phyloP scores from a whole-genome alignment of 2,797 vertebrate genomes.

The Phrynocephalus vlangalii region DNA sequence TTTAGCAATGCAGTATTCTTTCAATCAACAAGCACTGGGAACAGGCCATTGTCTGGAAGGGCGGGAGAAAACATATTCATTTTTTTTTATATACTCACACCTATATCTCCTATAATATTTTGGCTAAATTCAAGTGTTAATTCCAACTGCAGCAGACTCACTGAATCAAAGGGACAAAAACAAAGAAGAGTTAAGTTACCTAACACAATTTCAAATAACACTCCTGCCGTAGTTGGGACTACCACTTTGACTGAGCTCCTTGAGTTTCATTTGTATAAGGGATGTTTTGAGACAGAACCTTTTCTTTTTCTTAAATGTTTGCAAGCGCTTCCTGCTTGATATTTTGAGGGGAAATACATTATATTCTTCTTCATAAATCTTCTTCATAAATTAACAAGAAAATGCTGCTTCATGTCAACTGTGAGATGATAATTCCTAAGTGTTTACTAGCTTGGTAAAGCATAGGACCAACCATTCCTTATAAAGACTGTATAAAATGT shows the following conservation, averaged over 20 bases:
- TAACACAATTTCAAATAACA: no score
- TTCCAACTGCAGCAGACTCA: no score
- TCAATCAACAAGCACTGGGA: background rate
- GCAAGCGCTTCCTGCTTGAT: background rate
- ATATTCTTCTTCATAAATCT: background rate
- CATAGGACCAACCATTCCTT: constrained; percentile 43
- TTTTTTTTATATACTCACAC: background rate
- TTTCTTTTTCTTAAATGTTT: background rate
- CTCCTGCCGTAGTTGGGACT: background rate
- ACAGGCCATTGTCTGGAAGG: background rate
- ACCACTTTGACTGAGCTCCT: background rate
- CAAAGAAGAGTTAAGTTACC: no score
- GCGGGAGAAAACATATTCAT: background rate
- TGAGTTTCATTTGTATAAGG: background rate
- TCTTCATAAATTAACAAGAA: background rate
- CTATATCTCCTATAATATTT: constrained; percentile 1
- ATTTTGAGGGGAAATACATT: background rate
- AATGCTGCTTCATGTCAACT: constrained; percentile 7
- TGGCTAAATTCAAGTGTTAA: no score
- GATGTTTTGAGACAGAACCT: background rate
- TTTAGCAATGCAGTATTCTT: background rate
- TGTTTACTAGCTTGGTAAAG: background rate
- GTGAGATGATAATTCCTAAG: constrained; percentile 21
- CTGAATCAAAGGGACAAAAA: no score
- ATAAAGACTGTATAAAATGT: constrained; percentile 14